These are phyloP conservation scores for Lithophane leautieri DNA, from an alignment of 2,888 invertebrate genomes.

Conservation along the genomic window DNA sequence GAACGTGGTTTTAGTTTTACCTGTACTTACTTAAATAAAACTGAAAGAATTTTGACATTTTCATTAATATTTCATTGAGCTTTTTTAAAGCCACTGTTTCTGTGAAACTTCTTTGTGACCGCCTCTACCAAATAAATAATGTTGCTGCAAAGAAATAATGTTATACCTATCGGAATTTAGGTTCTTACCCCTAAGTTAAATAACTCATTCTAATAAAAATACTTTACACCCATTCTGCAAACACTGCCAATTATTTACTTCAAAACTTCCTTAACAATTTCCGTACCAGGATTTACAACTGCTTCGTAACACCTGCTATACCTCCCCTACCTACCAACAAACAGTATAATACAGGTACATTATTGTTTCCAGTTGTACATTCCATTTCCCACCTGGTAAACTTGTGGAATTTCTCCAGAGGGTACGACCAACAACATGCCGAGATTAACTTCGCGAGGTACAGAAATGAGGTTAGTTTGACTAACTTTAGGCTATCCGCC, in stretches of 20 bases:
- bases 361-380: conserved; percentile 86
- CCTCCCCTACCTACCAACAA: conserved; percentile 3
- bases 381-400: conserved; percentile 89
- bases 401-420: conserved; percentile 89
- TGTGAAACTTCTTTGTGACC: not conserved
- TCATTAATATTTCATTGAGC: not conserved
- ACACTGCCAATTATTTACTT: conserved; percentile 37
- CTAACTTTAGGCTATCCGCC: conserved; percentile 53
- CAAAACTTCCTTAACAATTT: conserved; percentile 38
- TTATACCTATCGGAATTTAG: not conserved
- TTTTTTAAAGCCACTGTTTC: not conserved
- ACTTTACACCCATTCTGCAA: not conserved
- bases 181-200: not conserved
- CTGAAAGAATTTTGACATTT: not conserved
- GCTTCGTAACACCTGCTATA: conserved; percentile 45
- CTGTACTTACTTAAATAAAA: conserved; percentile 10
- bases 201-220: conserved; percentile 5
- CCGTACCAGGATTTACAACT: conserved; percentile 40
- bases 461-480: conserved; percentile 84
- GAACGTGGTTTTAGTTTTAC: conserved; percentile 45
- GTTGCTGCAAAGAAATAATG: no score
- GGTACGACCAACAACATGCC: conserved; percentile 81
- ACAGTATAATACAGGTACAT: conserved; percentile 25
- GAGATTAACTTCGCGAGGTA: conserved; percentile 89
- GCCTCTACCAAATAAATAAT: no score